phyloP scores from a whole-genome alignment of 1,140 invertebrate species.

The Apocrypta bakeri region DNA sequence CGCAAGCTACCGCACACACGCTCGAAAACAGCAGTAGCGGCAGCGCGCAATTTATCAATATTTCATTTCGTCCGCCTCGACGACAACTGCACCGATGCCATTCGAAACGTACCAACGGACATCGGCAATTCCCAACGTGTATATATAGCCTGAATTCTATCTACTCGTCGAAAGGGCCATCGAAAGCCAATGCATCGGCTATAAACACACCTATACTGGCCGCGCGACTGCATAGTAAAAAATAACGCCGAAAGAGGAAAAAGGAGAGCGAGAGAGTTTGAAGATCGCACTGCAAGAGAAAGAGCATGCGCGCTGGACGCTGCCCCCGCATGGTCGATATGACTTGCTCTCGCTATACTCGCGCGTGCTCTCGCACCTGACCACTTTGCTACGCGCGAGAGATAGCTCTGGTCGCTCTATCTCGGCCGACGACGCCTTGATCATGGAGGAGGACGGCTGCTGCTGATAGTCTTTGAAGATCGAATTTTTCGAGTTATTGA shows the following conservation, averaged over 20 bases:
- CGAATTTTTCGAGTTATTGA: neutral
- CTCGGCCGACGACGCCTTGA: neutral
- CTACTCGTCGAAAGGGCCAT: neutral
- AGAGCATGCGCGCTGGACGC: conserved; percentile 29
- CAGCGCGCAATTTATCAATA: conserved; percentile 6
- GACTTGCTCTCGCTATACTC: neutral
- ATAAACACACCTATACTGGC: neutral
- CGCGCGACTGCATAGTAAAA: neutral
- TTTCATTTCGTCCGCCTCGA: conserved; percentile 5
- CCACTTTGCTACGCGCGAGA: neutral
- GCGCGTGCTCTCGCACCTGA: neutral
- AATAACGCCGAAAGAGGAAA: neutral
- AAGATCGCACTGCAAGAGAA: neutral
- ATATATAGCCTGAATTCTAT: no score
- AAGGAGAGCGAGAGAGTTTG: neutral
- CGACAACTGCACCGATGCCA: neutral
- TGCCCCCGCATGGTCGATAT: conserved; percentile 35
- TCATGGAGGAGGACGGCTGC: neutral
- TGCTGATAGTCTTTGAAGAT: neutral
- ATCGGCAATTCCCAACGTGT: neutral
- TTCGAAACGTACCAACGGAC: neutral
- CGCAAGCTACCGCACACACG: neutral
- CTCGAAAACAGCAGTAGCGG: neutral
- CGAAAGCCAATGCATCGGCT: neutral
- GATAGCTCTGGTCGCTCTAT: neutral